These are phyloP conservation scores for Drosophila suzukii DNA, from an alignment of 1,140 invertebrate genomes.

Conservation along the genomic window DNA sequence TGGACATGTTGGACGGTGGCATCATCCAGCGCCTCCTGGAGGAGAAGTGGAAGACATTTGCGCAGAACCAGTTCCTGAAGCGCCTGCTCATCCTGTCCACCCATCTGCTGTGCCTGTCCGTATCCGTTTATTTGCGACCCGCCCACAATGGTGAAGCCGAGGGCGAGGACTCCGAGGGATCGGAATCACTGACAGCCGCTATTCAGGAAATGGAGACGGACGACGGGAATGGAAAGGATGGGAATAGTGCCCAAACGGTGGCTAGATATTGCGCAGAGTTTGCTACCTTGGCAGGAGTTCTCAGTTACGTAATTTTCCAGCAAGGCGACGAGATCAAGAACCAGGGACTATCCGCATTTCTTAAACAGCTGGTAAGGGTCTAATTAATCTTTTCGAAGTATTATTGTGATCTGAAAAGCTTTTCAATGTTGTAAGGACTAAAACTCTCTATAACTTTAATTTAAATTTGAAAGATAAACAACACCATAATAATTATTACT, in stretches of 20 bases:
- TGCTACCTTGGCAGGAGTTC: conserved; percentile 92
- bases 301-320: conserved; percentile 95
- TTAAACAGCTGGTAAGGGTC: conserved; percentile 94
- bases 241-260: conserved; percentile 85
- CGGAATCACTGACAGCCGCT: conserved; percentile 30
- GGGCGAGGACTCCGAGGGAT: conserved; percentile 46
- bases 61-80: conserved; percentile 95
- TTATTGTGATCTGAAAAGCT: too few species aligned
- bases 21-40: conserved; percentile 98
- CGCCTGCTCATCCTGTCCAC: conserved; percentile 93
- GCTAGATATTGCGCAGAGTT: conserved; percentile 92
- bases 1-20: conserved; percentile 99
- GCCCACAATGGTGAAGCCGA: conserved; percentile 85
- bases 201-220: conserved; percentile 13
- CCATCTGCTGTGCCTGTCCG: conserved; percentile 94
- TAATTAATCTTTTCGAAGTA: background rate
- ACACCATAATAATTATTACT: too few species aligned
- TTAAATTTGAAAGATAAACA: too few species aligned
- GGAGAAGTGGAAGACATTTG: conserved; percentile 99
- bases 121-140: conserved; percentile 95
- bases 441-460: too few species aligned
- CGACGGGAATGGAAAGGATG: conserved; percentile 8
- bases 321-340: conserved; percentile 97
- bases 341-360: conserved; percentile 94
- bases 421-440: too few species aligned